Percentiles rank a stretch among this genome's conserved stretches.
phyloP scores from a whole-genome alignment of 2,888 invertebrate genomes.

The Tetragonula carbonaria region DNA sequence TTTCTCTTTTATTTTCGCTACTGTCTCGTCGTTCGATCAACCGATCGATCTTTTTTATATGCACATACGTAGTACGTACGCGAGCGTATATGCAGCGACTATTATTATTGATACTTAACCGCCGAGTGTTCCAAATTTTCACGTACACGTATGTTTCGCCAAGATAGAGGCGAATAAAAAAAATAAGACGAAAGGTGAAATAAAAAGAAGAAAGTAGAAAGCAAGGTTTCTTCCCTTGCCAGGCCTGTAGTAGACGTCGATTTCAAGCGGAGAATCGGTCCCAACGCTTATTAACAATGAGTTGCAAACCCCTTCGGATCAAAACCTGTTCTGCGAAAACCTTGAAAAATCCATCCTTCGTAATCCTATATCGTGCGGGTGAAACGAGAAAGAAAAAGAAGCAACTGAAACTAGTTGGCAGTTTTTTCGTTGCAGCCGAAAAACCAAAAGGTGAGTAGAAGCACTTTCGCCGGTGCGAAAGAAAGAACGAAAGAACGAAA shows the following conservation, averaged over 20 bases:
- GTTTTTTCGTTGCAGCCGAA: no score
- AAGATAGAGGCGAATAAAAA: not conserved
- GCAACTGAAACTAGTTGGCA: no score
- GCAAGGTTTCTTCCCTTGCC: slow-evolving; percentile 44
- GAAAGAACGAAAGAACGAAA: no score
- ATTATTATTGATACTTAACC: no score
- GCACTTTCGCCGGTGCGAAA: no score
- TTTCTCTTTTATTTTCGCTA: slow-evolving; percentile 44
- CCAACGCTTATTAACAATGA: slow-evolving; percentile 68
- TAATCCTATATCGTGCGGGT: slow-evolving; percentile 49
- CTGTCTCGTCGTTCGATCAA: slow-evolving; percentile 60
- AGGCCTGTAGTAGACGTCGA: slow-evolving; percentile 66
- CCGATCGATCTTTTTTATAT: slow-evolving; percentile 40
- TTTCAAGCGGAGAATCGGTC: slow-evolving; percentile 51
- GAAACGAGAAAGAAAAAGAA: no score
- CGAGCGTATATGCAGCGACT: no score
- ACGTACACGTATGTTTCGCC: not conserved
- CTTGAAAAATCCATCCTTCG: not conserved
- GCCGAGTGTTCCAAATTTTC: not conserved
- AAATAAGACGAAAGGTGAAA: not conserved
- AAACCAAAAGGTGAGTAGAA: no score
- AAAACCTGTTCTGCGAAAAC: not conserved
- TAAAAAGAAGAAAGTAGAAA: not conserved
- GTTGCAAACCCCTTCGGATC: no score
- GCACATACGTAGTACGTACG: no score